Conservation (phyloP, 2,888 invertebrate species). For the Morpho achilles region DNA sequence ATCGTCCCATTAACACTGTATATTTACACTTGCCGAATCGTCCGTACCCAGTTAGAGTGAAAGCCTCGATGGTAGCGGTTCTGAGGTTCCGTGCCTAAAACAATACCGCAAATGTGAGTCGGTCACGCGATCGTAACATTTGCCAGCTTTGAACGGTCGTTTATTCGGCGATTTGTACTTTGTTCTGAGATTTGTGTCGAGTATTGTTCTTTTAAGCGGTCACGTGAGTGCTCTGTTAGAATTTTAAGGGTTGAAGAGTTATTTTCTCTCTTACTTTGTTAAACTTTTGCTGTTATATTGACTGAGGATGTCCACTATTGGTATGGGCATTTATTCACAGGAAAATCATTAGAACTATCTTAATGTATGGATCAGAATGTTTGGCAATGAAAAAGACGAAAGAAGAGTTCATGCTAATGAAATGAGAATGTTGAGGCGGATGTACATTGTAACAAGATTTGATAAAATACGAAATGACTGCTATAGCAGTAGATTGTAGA, state of each 20-base stretch:
- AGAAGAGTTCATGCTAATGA: too few relatives aligned
- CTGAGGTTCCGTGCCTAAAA: slow-evolving; percentile 24
- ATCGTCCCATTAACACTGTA: neutral
- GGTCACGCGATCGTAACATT: slow-evolving; percentile 36
- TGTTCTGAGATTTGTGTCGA: slow-evolving; percentile 30
- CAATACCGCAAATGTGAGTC: slow-evolving; percentile 27
- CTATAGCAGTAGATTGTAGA: too few relatives aligned
- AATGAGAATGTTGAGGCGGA: too few relatives aligned
- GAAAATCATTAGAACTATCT: too few relatives aligned
- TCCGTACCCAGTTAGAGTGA: slow-evolving; percentile 11
- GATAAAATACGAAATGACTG: too few relatives aligned
- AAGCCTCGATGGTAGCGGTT: slow-evolving; percentile 9
- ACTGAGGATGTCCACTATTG: too few relatives aligned
- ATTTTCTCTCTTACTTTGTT: too few relatives aligned
- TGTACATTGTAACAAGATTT: too few relatives aligned
- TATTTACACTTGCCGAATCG: slow-evolving; percentile 12
- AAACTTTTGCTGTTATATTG: too few relatives aligned
- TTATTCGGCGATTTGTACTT: slow-evolving; percentile 33
- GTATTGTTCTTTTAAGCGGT: slow-evolving; percentile 28
- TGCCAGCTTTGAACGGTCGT: slow-evolving; percentile 30
- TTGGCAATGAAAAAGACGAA: too few relatives aligned
- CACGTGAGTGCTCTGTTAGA: slow-evolving; percentile 11
- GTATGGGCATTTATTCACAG: too few relatives aligned
- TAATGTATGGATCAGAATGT: too few relatives aligned
- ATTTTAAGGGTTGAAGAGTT: neutral